A percentile compares a stretch with the other conserved stretches of the same genome.
Conservation (phyloP, 2,888 invertebrate species). For the Tyria jacobaeae region DNA sequence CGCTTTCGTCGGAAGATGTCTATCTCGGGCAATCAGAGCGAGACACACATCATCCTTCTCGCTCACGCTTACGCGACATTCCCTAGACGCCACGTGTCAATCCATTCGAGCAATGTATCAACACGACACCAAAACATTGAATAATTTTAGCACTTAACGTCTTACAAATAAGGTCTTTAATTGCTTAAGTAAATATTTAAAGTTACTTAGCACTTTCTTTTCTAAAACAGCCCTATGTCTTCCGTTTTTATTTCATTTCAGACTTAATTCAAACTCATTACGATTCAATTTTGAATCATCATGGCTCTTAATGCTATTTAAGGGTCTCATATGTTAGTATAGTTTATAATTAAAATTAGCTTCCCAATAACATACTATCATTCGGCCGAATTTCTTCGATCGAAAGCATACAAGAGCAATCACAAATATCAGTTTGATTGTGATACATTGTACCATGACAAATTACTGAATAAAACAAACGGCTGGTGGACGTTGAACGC, state of each 20-base stretch:
- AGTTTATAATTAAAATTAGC: constrained; percentile 37
- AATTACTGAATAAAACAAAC: constrained; percentile 71
- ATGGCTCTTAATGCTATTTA: constrained; percentile 60
- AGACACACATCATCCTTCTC: constrained; percentile 61
- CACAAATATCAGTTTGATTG: constrained; percentile 38
- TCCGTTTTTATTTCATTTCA: constrained; percentile 46
- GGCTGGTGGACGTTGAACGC: constrained; percentile 73
- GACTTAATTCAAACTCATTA: constrained; percentile 49
- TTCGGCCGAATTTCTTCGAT: constrained; percentile 6
- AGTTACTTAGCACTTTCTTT: constrained; percentile 35
- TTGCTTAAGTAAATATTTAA: constrained; percentile 57
- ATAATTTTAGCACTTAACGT: constrained; percentile 72
- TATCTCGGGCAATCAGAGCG: constrained; percentile 73
- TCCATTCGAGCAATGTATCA: constrained; percentile 68
- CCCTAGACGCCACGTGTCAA: constrained; percentile 78
- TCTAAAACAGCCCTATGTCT: constrained; percentile 37
- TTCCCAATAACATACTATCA: constrained; percentile 48
- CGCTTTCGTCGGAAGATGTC: constrained; percentile 77
- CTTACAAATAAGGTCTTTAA: constrained; percentile 67
- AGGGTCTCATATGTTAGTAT: constrained; percentile 53
- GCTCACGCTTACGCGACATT: constrained; percentile 65
- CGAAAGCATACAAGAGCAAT: constrained; percentile 10
- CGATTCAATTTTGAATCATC: constrained; percentile 44
- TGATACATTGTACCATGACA: constrained; percentile 59
- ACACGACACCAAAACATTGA: constrained; percentile 62